Evolutionary conservation across 2,113 vertebrate genomes (phyloP), one percentile per base, ranked within the genome.

Genomic region (Apistogramma diplotaenia): DNA sequence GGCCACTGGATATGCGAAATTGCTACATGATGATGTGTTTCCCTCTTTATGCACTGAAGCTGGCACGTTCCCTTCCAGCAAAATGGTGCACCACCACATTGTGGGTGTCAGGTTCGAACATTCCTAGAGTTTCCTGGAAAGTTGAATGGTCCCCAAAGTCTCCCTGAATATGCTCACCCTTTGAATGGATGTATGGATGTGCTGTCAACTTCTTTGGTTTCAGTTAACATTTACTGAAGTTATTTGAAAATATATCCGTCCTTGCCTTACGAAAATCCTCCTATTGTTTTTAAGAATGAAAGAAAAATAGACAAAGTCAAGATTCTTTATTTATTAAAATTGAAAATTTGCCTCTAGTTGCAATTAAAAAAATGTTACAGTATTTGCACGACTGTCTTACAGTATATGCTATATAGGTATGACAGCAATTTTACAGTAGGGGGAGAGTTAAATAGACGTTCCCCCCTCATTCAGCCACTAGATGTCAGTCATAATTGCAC

Each of bases 401-500:
- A 51, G n/a, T n/a, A n/a, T n/a, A n/a, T 5, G 6, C 65, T 29
- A 31, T 31, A 19, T 49, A 51, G 29, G 18, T 43, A 49, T 2
- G 43, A 2, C 18, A 27, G 61, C 21, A 67, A 21, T 70, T 46
- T 49, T 70, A 8, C 43, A 51, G 25, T 2, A 55, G 25, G 29
- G 29, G 43, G 18, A 4, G 8, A 0, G 3, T 37, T 49, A 4
- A 19, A 7, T 13, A 33, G 21, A 57, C 23, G 21, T 78, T 3
- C 27, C 43, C 73, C 6, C 25, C 19, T 27, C 43, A 8, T 5
- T 82, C 49, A 37, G 19, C 88, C 91, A 86, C 85, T 49, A 93
- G 84, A 74, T 82, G 88, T 67, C 89, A 85, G 79, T 43, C 77
- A 83, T 56, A 3, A 5, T 74, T 53, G 76, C 76, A 85, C 54